Evolutionary conservation across 2,797 vertebrate genomes (phyloP).

Genomic region (Oceanodroma leucorhoa): DNA sequence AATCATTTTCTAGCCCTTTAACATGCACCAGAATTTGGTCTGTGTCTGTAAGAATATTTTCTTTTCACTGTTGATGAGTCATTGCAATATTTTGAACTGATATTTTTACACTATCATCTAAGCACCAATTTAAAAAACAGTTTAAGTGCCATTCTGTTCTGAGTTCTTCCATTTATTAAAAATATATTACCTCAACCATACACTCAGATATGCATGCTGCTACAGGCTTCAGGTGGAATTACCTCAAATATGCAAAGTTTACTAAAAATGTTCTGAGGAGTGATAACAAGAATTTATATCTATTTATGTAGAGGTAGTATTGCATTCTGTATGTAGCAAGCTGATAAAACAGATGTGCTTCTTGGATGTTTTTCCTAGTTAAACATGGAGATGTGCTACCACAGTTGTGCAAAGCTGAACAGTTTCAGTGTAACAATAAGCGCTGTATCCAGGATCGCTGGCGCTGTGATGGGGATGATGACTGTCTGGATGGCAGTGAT

Average conservation of each 20-base stretch:
- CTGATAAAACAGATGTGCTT: neutral
- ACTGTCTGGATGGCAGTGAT: slow-evolving; percentile 94
- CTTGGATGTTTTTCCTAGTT: slow-evolving; percentile 61
- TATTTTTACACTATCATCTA: neutral
- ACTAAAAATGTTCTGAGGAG: neutral
- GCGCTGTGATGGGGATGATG: slow-evolving; percentile 96
- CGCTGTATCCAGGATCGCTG: slow-evolving; percentile 92
- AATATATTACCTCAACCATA: neutral
- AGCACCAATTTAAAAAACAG: neutral
- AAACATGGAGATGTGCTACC: slow-evolving; percentile 75
- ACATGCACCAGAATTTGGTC: neutral
- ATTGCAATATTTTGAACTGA: neutral
- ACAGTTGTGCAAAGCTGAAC: slow-evolving; percentile 86
- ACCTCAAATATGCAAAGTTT: neutral
- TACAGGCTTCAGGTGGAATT: neutral
- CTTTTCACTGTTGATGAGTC: neutral
- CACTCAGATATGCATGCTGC: neutral
- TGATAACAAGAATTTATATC: neutral
- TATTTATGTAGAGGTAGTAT: neutral
- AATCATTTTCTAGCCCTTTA: neutral
- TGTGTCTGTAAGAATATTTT: neutral
- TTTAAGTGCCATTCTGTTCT: neutral
- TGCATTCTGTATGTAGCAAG: neutral
- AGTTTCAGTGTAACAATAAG: slow-evolving; percentile 93
- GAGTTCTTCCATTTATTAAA: neutral